Conservation (phyloP, 2,888 invertebrate genomes). For the Cylindroiulus punctatus region DNA sequence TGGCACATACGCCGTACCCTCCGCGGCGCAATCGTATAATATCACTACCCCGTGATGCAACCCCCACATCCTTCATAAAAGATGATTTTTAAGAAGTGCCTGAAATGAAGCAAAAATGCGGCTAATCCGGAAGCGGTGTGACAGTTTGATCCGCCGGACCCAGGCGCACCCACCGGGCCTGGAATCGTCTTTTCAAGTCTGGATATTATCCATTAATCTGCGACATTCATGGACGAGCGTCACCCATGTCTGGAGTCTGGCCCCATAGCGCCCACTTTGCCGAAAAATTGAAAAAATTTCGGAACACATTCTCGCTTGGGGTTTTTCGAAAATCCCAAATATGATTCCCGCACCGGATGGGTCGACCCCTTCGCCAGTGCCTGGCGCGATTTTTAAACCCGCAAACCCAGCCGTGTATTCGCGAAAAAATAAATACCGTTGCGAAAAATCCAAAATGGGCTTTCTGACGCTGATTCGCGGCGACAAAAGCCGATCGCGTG, state of each 20-base stretch:
- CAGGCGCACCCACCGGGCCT: neutral
- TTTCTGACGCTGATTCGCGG: neutral
- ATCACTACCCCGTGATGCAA: constrained; percentile 1
- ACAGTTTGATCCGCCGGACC: neutral
- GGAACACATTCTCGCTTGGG: too few relatives aligned
- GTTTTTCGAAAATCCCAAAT: too few relatives aligned
- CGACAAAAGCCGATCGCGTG: neutral
- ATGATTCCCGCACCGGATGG: too few relatives aligned
- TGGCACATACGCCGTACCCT: constrained; percentile 10
- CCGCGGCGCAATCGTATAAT: neutral
- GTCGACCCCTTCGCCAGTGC: too few relatives aligned
- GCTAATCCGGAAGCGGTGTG: neutral
- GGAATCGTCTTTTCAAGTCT: neutral
- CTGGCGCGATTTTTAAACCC: too few relatives aligned
- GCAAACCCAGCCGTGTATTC: too few relatives aligned
- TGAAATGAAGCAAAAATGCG: constrained; percentile 1
- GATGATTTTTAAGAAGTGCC: constrained; percentile 21
- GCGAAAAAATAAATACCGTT: too few relatives aligned
- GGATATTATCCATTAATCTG: constrained; percentile 38
- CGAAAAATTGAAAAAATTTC: too few relatives aligned
- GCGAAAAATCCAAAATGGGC: too few relatives aligned
- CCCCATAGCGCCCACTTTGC: too few relatives aligned
- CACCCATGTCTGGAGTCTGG: neutral
- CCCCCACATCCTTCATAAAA: neutral
- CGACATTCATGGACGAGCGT: neutral